Conservation (phyloP, 2,797 vertebrate genomes). For the Falco rusticolus region DNA sequence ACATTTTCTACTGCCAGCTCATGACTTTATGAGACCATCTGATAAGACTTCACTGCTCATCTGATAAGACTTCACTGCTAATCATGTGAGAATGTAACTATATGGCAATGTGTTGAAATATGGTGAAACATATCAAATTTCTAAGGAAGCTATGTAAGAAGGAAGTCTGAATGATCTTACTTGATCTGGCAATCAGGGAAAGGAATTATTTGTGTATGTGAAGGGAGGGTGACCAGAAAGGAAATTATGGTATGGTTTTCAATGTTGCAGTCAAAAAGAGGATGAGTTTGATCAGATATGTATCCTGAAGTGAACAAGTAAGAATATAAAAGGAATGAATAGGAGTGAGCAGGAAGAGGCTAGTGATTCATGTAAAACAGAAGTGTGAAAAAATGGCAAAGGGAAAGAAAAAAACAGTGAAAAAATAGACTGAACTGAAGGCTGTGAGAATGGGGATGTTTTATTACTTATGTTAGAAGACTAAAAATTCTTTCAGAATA, state of each 20-base stretch:
- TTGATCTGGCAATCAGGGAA: neutral
- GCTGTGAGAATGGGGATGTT: accelerated
- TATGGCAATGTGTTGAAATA: neutral
- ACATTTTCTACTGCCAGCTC: neutral
- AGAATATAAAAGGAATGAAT: neutral
- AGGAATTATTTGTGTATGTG: neutral
- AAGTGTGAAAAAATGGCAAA: neutral
- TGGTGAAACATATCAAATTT: neutral
- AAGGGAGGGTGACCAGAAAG: neutral
- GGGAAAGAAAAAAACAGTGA: neutral
- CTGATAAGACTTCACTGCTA: neutral
- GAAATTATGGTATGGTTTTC: neutral
- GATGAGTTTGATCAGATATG: neutral
- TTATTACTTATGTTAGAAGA: neutral
- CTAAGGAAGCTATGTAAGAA: neutral
- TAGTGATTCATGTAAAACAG: neutral
- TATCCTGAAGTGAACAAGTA: neutral
- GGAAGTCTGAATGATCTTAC: neutral
- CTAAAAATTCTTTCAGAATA: neutral
- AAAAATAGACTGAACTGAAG: neutral
- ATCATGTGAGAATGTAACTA: neutral
- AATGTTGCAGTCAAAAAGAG: neutral
- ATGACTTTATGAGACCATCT: neutral
- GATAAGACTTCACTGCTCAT: neutral
- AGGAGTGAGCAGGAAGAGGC: too few species aligned